Percentiles rank a stretch among this genome's conserved stretches.
Conservation (phyloP, 2,888 invertebrate genomes). For the Drosophila greeni region DNA sequence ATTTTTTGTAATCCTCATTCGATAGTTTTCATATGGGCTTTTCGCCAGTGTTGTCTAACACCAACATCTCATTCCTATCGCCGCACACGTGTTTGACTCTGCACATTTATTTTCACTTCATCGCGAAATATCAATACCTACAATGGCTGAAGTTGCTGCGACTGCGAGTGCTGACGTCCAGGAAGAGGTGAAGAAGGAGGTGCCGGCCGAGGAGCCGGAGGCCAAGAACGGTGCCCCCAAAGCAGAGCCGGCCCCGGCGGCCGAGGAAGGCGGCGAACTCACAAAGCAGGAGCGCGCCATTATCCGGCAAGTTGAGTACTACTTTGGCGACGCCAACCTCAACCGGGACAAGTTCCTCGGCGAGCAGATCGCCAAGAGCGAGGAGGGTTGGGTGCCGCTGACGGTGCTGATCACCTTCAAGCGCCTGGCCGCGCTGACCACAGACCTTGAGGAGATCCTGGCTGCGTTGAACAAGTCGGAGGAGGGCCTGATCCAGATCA, state of each 20-base stretch:
- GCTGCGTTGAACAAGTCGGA: constrained; percentile 87
- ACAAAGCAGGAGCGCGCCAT: constrained; percentile 82
- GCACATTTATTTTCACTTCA: constrained; percentile 51
- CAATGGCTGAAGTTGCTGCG: constrained; percentile 74
- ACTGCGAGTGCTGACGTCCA: constrained; percentile 36
- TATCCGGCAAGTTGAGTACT: constrained; percentile 82
- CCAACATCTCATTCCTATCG: constrained; percentile 1
- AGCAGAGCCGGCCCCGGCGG: constrained; percentile 39
- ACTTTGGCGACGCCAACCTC: constrained; percentile 94
- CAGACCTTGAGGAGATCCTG: constrained; percentile 85
- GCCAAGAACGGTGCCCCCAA: constrained; percentile 53
- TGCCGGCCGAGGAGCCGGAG: constrained; percentile 33
- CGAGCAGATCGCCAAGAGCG: constrained; percentile 89
- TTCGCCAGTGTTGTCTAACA: background rate
- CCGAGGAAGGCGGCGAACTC: constrained; percentile 40
- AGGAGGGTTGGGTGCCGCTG: constrained; percentile 95
- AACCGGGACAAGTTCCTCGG: constrained; percentile 95
- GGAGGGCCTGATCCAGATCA: constrained; percentile 85
- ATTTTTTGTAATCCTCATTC: too few species aligned
- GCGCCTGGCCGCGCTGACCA: constrained; percentile 86
- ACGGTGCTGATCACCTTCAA: constrained; percentile 93
- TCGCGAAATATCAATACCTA: constrained; percentile 31
- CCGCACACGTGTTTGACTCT: constrained; percentile 59
- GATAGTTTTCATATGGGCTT: too few species aligned
- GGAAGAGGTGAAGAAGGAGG: constrained; percentile 36